A percentile compares a stretch with the other conserved stretches of the same genome.
These are phyloP conservation scores for Sus cebifrons DNA, from an alignment of 2,797 vertebrate genomes.

Conservation along the genomic window DNA sequence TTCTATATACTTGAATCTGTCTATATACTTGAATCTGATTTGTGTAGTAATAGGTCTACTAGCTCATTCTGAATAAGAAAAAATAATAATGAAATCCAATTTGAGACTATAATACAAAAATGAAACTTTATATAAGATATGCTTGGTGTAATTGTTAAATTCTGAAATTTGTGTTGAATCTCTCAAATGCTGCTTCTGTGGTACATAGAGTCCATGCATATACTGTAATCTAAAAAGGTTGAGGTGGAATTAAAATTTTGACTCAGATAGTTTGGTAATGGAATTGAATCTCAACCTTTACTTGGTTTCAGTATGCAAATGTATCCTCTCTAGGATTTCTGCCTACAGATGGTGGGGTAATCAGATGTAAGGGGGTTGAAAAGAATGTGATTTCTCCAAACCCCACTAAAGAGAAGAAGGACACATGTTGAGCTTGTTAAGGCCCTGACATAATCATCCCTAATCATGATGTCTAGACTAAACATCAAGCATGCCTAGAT, in stretches of 20 bases:
- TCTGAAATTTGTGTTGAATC: neutral
- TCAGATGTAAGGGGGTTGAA: constrained; percentile 80
- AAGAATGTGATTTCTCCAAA: constrained; percentile 82
- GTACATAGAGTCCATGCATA: too few relatives aligned
- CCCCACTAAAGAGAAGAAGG: constrained; percentile 72
- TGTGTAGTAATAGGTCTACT: neutral
- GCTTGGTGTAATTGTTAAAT: neutral
- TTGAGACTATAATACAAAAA: neutral
- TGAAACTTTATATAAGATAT: neutral
- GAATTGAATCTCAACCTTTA: constrained; percentile 48
- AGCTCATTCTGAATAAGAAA: neutral
- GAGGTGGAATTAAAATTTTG: constrained; percentile 46
- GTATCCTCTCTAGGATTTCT: constrained; percentile 39
- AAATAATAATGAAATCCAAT: neutral
- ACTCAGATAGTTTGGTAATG: neutral
- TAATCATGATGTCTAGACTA: constrained; percentile 82
- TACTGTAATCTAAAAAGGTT: neutral
- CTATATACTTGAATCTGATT: constrained; percentile 13
- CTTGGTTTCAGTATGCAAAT: constrained; percentile 60
- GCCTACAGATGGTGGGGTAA: constrained; percentile 74
- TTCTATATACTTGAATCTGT: neutral
- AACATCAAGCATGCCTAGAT: constrained; percentile 74
- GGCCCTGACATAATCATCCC: constrained; percentile 82
- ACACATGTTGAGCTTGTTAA: constrained; percentile 76
- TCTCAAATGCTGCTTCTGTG: neutral